Evolutionary conservation across 2,797 vertebrate genomes (phyloP).

Genomic region (Intellagama lesueurii): DNA sequence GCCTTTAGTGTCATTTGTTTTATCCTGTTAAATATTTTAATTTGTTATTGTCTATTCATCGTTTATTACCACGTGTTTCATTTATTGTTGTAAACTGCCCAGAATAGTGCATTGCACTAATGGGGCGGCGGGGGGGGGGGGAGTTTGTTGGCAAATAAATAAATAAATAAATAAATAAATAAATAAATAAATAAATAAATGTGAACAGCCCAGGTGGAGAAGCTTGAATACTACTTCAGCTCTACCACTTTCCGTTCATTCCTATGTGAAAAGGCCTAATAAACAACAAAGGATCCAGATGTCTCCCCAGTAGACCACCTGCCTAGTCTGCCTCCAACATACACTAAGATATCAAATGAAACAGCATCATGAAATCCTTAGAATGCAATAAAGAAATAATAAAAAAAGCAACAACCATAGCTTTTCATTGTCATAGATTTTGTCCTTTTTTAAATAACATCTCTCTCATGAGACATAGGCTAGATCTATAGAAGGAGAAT

Average conservation of each 20-base stretch:
- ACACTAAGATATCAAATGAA: conserved; percentile 22
- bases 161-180: no score
- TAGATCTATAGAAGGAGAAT: conserved; percentile 5
- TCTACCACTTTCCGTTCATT: neutral
- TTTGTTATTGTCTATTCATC: no score
- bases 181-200: neutral
- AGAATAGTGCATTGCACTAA: no score
- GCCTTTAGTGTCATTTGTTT: no score
- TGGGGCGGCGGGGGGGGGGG: no score
- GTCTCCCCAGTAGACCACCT: conserved; percentile 3
- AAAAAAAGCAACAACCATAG: neutral
- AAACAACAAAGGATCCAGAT: conserved; percentile 13
- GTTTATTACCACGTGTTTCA: no score
- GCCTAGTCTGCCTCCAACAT: conserved; percentile 1
- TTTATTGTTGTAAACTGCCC: no score
- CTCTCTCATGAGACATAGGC: conserved; percentile 13
- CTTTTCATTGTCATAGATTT: neutral
- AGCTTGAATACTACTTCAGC: neutral
- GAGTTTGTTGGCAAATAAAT: no score
- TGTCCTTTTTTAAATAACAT: neutral
- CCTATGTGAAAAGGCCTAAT: neutral
- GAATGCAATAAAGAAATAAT: neutral
- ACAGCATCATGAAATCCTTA: neutral
- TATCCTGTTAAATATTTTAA: no score
- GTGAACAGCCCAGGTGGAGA: neutral